phyloP scores from a whole-genome alignment of 2,113 vertebrate genomes.

The Canis aureus region DNA sequence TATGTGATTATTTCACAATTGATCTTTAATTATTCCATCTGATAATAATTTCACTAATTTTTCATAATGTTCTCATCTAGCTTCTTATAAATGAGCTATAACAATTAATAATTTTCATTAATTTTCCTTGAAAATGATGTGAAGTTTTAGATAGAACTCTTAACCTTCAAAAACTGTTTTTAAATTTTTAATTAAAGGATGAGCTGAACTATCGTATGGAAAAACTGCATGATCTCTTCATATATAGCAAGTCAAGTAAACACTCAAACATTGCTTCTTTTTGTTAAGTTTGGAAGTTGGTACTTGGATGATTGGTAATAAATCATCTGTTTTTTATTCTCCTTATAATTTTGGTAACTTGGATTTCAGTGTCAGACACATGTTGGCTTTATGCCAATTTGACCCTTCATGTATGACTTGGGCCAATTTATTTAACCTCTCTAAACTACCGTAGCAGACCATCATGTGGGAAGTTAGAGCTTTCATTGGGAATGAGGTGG shows the following conservation, averaged over 20 bases:
- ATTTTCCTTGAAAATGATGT: constrained; percentile 79
- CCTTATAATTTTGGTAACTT: not conserved
- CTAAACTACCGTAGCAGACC: not conserved
- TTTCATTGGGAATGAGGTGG: not conserved
- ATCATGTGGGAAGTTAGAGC: not conserved
- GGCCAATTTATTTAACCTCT: not conserved
- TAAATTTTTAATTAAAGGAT: constrained; percentile 75
- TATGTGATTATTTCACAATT: constrained; percentile 86
- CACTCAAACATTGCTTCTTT: not conserved
- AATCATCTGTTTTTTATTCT: not conserved
- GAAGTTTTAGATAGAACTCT: constrained; percentile 80
- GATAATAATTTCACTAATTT: constrained; percentile 85
- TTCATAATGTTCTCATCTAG: constrained; percentile 82
- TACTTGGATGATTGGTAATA: not conserved
- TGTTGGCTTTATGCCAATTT: not conserved
- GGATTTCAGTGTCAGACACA: not conserved
- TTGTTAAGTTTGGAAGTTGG: not conserved
- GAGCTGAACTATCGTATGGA: not conserved
- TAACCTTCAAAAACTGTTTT: constrained; percentile 80
- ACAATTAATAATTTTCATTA: constrained; percentile 85
- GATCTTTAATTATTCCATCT: constrained; percentile 85
- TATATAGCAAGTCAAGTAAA: constrained; percentile 23
- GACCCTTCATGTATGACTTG: not conserved
- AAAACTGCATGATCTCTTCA: constrained; percentile 15
- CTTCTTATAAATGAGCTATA: constrained; percentile 80